Conservation (phyloP, 2,888 invertebrate genomes). For the Cataglyphis rosenhaueri region DNA sequence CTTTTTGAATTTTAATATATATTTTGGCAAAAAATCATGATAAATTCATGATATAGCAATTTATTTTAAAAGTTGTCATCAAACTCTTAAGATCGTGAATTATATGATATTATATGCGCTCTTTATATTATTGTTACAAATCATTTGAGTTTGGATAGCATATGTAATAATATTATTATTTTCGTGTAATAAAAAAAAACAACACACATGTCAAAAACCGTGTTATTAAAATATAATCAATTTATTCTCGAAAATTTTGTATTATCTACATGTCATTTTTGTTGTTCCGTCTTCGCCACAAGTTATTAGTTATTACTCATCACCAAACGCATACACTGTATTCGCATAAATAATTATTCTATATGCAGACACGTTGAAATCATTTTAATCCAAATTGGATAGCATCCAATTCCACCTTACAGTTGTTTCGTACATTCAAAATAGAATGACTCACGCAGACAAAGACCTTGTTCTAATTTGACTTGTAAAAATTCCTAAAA, state of each 20-base stretch:
- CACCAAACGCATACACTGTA: constrained; percentile 26
- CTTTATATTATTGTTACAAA: constrained; percentile 17
- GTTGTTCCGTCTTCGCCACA: not conserved
- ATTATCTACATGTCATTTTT: not conserved
- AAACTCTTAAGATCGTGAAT: constrained; percentile 8
- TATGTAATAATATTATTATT: not conserved
- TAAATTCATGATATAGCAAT: constrained; percentile 7
- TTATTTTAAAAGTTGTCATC: constrained; percentile 13
- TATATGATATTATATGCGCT: not conserved
- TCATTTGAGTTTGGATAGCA: not conserved
- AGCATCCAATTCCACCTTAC: constrained; percentile 64
- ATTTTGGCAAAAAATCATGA: constrained; percentile 10
- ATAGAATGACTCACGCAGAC: constrained; percentile 73
- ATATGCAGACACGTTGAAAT: constrained; percentile 43
- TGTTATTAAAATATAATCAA: not conserved
- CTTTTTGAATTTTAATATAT: constrained; percentile 30
- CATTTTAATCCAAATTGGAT: constrained; percentile 63
- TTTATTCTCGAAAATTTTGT: constrained; percentile 19
- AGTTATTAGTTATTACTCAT: constrained; percentile 29
- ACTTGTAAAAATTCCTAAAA: constrained; percentile 70
- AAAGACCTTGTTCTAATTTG: constrained; percentile 74
- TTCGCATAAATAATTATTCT: constrained; percentile 59
- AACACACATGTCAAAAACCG: not conserved
- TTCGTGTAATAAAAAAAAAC: constrained; percentile 2
- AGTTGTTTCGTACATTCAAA: constrained; percentile 68